phyloP scores from a whole-genome alignment of 2,113 vertebrate genomes.

The Leptosomus discolor region DNA sequence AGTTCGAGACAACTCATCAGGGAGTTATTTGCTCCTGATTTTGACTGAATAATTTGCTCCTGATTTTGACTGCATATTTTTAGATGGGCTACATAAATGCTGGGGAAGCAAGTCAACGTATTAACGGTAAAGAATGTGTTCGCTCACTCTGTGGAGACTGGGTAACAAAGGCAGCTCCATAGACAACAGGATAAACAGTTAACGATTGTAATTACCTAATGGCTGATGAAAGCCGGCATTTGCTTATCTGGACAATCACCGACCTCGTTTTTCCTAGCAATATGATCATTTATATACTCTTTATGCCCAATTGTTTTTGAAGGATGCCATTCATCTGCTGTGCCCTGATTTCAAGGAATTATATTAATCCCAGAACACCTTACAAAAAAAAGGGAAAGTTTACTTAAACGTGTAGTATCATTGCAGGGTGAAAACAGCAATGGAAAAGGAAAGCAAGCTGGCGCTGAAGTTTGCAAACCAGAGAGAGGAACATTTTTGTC shows the following conservation, averaged over 20 bases:
- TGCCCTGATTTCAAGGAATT: neutral
- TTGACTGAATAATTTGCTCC: neutral
- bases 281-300: neutral
- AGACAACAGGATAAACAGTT: neutral
- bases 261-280: neutral
- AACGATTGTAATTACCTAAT: neutral
- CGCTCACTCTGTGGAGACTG: rapidly evolving
- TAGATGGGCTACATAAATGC: neutral
- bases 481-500: neutral
- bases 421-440: neutral
- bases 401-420: neutral
- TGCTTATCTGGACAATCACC: neutral
- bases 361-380: neutral
- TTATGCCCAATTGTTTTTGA: neutral
- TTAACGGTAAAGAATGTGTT: neutral
- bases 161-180: neutral
- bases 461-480: neutral
- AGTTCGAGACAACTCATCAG: neutral
- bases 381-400: neutral
- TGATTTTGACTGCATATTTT: neutral
- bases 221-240: neutral
- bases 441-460: neutral
- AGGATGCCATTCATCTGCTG: neutral
- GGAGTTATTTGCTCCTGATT: neutral
- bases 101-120: neutral